Evolutionary conservation across 1,140 invertebrate species (phyloP), one percentile per base, ranked within the genome.

Genomic region (Rhizoglyphus robini): DNA sequence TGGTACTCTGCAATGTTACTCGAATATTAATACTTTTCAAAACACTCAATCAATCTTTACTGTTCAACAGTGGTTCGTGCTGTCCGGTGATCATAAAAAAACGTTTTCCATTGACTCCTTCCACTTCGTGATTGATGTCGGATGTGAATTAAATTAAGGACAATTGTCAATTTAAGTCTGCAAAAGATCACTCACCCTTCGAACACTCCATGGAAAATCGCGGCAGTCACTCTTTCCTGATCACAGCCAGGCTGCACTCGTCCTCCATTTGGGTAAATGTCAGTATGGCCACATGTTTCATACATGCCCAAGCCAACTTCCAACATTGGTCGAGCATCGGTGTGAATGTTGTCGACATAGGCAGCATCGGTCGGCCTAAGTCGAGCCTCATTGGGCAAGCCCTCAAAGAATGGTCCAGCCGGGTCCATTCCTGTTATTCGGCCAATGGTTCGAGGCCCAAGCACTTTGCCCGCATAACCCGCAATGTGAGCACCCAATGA

Each of bases 121-220:
- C 15, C n/a, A n/a, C n/a, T n/a, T n/a, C n/a, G n/a, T n/a, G n/a
- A n/a, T n/a, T n/a, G n/a, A n/a, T n/a, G 23, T 62, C 36, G n/a
- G n/a, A n/a, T n/a, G 1, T 23, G 25, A 8, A 38, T 27, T 5
- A 49, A 66, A 32, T 63, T 47, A n/a, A 90, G 81, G 74, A 87
- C 86, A 67, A 89, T 86, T n/a, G 88, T 86, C 70, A 88, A 79
- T 8, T 89, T 83, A 73, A 91, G 89, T 73, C 88, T 90, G 73
- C 89, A 92, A 20, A 86, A 36, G 27, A 67, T 2, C 23, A 46
- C 18, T 46, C 23, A 46, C 41, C 86, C 68, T 51, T 69, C 66
- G 30, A 66, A 8, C 0, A 69, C 29, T 32, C 69, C 69, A 29
- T 70, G 57, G 3, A 64, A 25, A 11, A 46, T 46, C 18, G 23